Conservation (phyloP, 1,140 invertebrate species). For the Sitodiplosis mosellana region DNA sequence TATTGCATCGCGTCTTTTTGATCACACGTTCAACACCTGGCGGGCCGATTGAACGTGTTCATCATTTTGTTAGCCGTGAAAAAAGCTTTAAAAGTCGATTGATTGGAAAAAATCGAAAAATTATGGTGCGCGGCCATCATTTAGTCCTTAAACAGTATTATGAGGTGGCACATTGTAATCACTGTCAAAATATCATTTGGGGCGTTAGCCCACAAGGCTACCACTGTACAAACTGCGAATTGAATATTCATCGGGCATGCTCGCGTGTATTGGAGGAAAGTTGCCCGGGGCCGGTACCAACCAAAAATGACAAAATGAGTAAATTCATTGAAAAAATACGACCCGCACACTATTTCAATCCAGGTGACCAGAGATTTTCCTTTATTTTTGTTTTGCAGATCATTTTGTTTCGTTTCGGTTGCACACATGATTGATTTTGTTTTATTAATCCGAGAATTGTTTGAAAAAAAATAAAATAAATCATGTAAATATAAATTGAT, state of each 20-base stretch:
- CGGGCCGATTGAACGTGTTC: conserved; percentile 31
- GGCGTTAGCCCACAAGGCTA: conserved; percentile 88
- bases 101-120: conserved; percentile 48
- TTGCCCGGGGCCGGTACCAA: conserved; percentile 57
- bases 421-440: not conserved
- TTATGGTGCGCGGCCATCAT: conserved; percentile 61
- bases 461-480: too few species aligned
- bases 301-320: conserved; percentile 50
- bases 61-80: conserved; percentile 63
- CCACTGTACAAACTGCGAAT: conserved; percentile 76
- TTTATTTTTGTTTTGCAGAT: not conserved
- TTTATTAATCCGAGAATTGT: too few species aligned
- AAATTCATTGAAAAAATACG: conserved; percentile 58
- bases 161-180: conserved; percentile 77
- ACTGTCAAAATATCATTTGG: conserved; percentile 82
- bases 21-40: conserved; percentile 20
- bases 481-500: too few species aligned
- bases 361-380: conserved; percentile 23
- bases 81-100: conserved; percentile 57
- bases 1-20: conserved; percentile 32
- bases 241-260: conserved; percentile 75
- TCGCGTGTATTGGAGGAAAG: conserved; percentile 64
- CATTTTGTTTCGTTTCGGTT: not conserved
- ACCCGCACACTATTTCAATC: conserved; percentile 27
- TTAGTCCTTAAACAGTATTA: conserved; percentile 77